Conservation (phyloP, 2,888 invertebrate genomes). For the Enchytraeus crypticus region DNA sequence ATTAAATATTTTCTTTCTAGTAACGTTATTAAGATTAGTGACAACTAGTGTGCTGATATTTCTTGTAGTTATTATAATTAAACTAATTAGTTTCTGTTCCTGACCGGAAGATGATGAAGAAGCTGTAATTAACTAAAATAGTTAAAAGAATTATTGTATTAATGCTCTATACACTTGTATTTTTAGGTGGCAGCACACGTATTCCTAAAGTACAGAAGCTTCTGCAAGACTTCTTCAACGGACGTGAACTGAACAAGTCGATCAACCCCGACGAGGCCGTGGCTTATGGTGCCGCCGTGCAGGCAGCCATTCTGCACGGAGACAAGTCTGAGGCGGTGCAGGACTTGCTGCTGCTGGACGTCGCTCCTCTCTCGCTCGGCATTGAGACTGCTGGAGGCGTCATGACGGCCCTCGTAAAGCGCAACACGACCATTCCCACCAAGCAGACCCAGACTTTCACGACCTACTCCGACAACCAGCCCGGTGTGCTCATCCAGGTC, state of each 20-base stretch:
- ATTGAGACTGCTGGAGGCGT: constrained; percentile 99
- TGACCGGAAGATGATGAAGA: no score
- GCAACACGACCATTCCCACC: constrained; percentile 97
- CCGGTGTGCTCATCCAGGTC: constrained; percentile 90
- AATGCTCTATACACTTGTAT: no score
- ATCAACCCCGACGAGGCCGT: constrained; percentile 99
- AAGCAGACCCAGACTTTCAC: constrained; percentile 99
- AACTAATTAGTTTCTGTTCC: no score
- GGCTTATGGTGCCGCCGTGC: constrained; percentile 95
- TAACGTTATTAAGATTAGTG: no score
- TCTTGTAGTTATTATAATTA: no score
- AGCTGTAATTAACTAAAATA: no score
- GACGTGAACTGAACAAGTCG: constrained; percentile 90
- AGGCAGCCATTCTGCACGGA: constrained; percentile 93
- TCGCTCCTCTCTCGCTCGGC: constrained; percentile 96
- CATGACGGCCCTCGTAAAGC: constrained; percentile 94
- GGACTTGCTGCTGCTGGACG: constrained; percentile 90
- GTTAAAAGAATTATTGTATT: no score
- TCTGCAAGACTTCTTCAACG: constrained; percentile 70
- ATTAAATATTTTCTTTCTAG: no score
- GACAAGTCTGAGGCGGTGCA: constrained; percentile 93
- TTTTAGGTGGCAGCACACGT: constrained; percentile 99
- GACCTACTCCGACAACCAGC: constrained; percentile 96
- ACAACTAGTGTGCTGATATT: no score
- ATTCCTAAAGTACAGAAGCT: constrained; percentile 84